Conservation (phyloP, 2,797 vertebrate genomes). For the Sebastes kiyomatsui region DNA sequence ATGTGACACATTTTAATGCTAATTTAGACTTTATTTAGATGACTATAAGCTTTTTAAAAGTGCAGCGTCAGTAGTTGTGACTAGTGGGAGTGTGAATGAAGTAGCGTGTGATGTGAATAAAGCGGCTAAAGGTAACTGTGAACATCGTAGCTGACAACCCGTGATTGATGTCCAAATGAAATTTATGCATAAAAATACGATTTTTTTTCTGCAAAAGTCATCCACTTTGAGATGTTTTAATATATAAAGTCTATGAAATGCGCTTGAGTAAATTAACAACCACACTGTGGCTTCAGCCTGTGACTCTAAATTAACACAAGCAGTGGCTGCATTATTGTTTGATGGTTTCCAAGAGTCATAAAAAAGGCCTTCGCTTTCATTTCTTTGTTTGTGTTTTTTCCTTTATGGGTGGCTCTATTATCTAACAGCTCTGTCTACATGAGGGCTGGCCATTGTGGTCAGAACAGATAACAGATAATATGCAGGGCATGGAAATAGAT, state of each 20-base stretch:
- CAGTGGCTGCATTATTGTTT: slow-evolving; percentile 16
- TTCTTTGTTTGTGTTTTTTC: background rate
- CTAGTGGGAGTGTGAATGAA: background rate
- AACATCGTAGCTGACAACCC: slow-evolving; percentile 8
- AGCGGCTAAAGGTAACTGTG: background rate
- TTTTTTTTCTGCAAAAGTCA: slow-evolving; percentile 13
- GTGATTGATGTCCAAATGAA: slow-evolving; percentile 20
- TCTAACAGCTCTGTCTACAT: slow-evolving; percentile 54
- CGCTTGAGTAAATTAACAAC: slow-evolving; percentile 31
- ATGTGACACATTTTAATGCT: slow-evolving; percentile 26
- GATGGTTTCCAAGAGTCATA: slow-evolving; percentile 28
- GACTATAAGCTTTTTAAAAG: slow-evolving; percentile 26
- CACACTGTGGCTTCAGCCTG: slow-evolving; percentile 12
- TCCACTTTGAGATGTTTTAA: background rate
- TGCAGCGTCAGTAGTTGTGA: slow-evolving; percentile 2
- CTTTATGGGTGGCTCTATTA: slow-evolving; percentile 59
- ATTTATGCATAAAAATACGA: slow-evolving; percentile 4
- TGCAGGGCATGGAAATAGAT: slow-evolving; percentile 61
- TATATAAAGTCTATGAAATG: slow-evolving; percentile 13
- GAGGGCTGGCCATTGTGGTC: slow-evolving; percentile 57
- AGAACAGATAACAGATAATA: slow-evolving; percentile 67
- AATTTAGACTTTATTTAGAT: slow-evolving; percentile 31
- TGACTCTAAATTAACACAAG: slow-evolving; percentile 20
- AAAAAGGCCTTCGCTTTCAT: slow-evolving; percentile 25
- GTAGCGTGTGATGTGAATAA: background rate